Evolutionary conservation across 23 tunicate species (phyloP).

Genomic region (Trididemnum miniatum): DNA sequence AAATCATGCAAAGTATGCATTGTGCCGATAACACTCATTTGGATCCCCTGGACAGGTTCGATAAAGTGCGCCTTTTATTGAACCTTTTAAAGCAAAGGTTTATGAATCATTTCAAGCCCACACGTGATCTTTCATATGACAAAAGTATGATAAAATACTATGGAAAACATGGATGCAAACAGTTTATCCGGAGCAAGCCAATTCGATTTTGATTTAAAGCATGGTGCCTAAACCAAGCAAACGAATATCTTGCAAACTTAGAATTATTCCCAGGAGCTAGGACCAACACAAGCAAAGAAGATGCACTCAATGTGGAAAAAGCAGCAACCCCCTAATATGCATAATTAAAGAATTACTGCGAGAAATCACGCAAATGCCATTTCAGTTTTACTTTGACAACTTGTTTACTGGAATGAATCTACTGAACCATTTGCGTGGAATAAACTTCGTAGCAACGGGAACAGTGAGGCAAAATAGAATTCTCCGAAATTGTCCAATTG

Average conservation of each 20-base stretch:
- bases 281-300: neutral
- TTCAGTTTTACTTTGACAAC: slow-evolving; percentile 14
- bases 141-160: slow-evolving; percentile 8
- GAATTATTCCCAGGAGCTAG: slow-evolving; percentile 6
- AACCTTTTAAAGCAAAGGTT: neutral
- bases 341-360: neutral
- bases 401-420: slow-evolving; percentile 15
- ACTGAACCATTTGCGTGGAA: neutral
- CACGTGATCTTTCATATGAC: neutral
- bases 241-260: slow-evolving; percentile 6
- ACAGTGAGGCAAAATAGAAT: slow-evolving; percentile 3
- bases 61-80: neutral
- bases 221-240: neutral
- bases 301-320: neutral
- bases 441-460: neutral
- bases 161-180: slow-evolving; percentile 24
- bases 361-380: neutral
- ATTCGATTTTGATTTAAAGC: slow-evolving; percentile 14
- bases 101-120: neutral
- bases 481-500: neutral
- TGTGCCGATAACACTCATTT: slow-evolving; percentile 13
- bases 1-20: slow-evolving; percentile 16
- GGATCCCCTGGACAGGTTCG: neutral
- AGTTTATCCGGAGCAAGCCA: slow-evolving; percentile 4
- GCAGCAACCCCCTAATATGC: slow-evolving; percentile 1